Evolutionary conservation across 2,888 invertebrate species (phyloP).

Genomic region (Drosophila multiciliata): DNA sequence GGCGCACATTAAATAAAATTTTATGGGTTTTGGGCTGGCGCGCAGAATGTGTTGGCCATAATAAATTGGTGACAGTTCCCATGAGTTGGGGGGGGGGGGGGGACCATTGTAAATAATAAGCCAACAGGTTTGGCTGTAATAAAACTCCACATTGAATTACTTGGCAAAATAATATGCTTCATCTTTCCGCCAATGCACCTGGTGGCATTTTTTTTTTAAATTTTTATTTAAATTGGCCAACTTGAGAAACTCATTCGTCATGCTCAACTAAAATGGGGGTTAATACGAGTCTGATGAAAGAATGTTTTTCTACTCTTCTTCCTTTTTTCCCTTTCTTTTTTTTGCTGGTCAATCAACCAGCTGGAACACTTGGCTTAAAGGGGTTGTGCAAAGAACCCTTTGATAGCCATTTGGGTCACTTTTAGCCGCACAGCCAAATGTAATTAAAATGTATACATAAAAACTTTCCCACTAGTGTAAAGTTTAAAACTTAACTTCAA

Average conservation of each 20-base stretch:
- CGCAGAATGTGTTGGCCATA: slow-evolving; percentile 51
- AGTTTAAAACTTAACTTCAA: neutral
- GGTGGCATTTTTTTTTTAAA: slow-evolving; percentile 18
- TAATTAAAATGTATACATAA: slow-evolving; percentile 59
- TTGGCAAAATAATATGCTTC: slow-evolving; percentile 27
- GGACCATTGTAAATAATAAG: slow-evolving; percentile 18
- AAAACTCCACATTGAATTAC: slow-evolving; percentile 42
- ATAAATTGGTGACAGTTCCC: slow-evolving; percentile 49
- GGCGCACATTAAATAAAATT: slow-evolving; percentile 60
- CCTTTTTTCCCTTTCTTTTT: neutral
- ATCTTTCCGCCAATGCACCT: slow-evolving; percentile 54
- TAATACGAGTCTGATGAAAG: slow-evolving; percentile 29
- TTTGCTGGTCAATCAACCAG: slow-evolving; percentile 44
- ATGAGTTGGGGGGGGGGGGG: neutral
- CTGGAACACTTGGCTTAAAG: slow-evolving; percentile 11
- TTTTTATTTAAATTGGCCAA: slow-evolving; percentile 49
- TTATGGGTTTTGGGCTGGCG: slow-evolving; percentile 57
- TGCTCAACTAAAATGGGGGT: slow-evolving; percentile 58
- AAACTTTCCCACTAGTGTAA: neutral
- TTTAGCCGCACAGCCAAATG: slow-evolving; percentile 17
- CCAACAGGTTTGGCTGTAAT: slow-evolving; percentile 60
- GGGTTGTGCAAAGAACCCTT: slow-evolving; percentile 33
- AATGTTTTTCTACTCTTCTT: slow-evolving; percentile 6
- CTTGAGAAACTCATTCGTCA: slow-evolving; percentile 67
- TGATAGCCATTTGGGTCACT: slow-evolving; percentile 16